Base-by-base conservation (phyloP, 2,113 vertebrate genomes). In the Gallinago paraguaiae region DNA sequence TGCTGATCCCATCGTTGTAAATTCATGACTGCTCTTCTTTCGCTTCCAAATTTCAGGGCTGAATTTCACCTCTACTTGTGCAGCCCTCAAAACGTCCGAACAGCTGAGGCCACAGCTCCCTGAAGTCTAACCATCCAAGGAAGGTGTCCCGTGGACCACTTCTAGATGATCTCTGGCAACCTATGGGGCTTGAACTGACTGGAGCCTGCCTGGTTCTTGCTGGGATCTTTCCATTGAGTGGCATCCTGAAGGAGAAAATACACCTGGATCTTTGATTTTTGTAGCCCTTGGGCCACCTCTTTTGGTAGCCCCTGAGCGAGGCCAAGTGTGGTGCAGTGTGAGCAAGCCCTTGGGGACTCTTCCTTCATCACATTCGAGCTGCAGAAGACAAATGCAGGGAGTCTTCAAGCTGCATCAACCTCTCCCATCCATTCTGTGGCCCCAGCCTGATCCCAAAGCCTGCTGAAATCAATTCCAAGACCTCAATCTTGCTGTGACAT, bases 1-100 rank as follows among this genome's bases (percentile, higher is more conserved):
- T 54, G 1, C 33, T 24, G n/a, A 60, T 5, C 24, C 41, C 19
- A 15, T 50, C 0, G 0, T 7, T 70, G 17, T 3, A 14, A 64
- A 74, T 77, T 65, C 2, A 11, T 19, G 20, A 35, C 30, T 54
- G 39, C 27, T 78, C 7, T 63, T 86, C n/a, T 75, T 88, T 61
- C 19, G 2, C 7, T 76, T 78, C 69, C 46, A 7, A 2, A n/a
- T 74, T 65, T 45, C 69, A 82, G 78, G 64, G 20, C 46, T 87
- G 85, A 90, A 22, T 54, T 78, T 67, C 46, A 25, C 22, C 64
- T 80, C 13, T 65, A 72, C 54, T n/a, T 35, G 3, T 39, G 71
- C 60, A 31, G 54, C 74, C 23, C 37, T 76, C 19, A 13, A 50
- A 4, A 7, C 1, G 2, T 53, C 50, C 46, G 9, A 37, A 27